Percentiles rank a stretch among this genome's conserved stretches.
phyloP scores from a whole-genome alignment of 2,888 invertebrate species.

The Smittia sp. region DNA sequence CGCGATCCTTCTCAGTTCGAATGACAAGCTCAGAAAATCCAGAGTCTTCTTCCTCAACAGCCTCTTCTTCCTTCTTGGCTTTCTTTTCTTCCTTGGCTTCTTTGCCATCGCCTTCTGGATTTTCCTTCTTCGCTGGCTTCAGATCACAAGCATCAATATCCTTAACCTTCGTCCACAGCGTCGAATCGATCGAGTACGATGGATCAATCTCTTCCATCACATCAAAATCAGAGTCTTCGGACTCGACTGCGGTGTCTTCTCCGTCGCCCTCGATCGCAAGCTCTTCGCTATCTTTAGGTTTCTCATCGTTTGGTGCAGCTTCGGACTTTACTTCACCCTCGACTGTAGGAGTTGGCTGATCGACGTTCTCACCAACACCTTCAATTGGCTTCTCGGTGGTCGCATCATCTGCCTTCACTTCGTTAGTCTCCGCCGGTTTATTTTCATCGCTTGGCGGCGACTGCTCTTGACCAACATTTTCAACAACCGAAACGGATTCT shows the following conservation, averaged over 20 bases:
- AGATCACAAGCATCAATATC: slow-evolving; percentile 26
- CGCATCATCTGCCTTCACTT: not conserved
- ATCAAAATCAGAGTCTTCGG: slow-evolving; percentile 47
- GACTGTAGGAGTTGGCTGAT: slow-evolving; percentile 51
- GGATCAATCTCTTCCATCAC: slow-evolving; percentile 34
- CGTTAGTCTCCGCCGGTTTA: not conserved
- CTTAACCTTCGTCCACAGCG: slow-evolving; percentile 13
- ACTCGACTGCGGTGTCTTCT: slow-evolving; percentile 44
- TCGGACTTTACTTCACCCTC: slow-evolving; percentile 51
- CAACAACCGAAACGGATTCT: slow-evolving; percentile 14
- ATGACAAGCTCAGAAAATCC: slow-evolving; percentile 8
- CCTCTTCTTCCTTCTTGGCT: slow-evolving; percentile 34
- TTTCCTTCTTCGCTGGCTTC: slow-evolving; percentile 48
- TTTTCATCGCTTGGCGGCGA: slow-evolving; percentile 27
- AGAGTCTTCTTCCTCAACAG: slow-evolving; percentile 19
- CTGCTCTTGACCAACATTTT: slow-evolving; percentile 32
- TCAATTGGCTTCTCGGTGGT: not conserved
- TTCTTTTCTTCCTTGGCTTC: slow-evolving; percentile 27
- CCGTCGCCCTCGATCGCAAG: slow-evolving; percentile 27
- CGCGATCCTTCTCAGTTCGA: slow-evolving; percentile 28
- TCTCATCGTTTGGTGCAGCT: slow-evolving; percentile 44
- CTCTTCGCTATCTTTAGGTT: slow-evolving; percentile 20
- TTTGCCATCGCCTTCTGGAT: slow-evolving; percentile 51
- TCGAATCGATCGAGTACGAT: slow-evolving; percentile 22
- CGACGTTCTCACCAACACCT: not conserved